Evolutionary conservation across 2,888 invertebrate species (phyloP).

Genomic region (Augiades crinisus): DNA sequence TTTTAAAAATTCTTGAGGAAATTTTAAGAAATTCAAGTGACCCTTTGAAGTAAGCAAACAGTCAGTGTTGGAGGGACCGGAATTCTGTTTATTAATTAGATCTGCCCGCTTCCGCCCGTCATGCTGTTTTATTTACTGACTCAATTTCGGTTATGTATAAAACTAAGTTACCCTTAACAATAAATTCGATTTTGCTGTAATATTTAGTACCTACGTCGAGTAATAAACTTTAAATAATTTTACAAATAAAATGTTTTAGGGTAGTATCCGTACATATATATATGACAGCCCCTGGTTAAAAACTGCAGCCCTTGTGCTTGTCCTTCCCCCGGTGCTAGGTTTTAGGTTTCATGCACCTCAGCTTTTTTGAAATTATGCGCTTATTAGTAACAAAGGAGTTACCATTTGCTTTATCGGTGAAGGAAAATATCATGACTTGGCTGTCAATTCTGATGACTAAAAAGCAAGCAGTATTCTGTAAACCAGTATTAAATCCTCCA

Average conservation of each 20-base stretch:
- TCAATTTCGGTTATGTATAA: slow-evolving; percentile 2
- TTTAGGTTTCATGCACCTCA: too few species aligned
- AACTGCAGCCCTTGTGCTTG: too few species aligned
- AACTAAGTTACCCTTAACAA: neutral
- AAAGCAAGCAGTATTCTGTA: too few species aligned
- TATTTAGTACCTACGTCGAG: neutral
- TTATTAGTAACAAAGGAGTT: too few species aligned
- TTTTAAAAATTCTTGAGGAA: slow-evolving; percentile 6
- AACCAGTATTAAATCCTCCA: too few species aligned
- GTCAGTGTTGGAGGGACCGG: neutral
- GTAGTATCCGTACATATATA: too few species aligned
- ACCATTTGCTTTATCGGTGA: too few species aligned
- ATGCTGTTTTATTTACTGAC: slow-evolving; percentile 1
- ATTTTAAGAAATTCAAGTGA: slow-evolving; percentile 12
- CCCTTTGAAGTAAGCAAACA: slow-evolving; percentile 11
- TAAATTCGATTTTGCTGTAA: neutral
- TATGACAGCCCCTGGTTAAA: too few species aligned
- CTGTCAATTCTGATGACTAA: too few species aligned
- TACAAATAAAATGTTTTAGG: neutral
- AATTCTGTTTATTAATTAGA: slow-evolving; percentile 12
- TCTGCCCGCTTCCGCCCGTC: slow-evolving; percentile 5
- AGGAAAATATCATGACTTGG: too few species aligned
- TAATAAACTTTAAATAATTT: neutral
- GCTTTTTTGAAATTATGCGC: too few species aligned
- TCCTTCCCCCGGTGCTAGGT: too few species aligned